Percentiles rank a stretch among this genome's conserved stretches.
phyloP scores from a whole-genome alignment of 2,797 vertebrate genomes.

The Phylloscopus collybita region DNA sequence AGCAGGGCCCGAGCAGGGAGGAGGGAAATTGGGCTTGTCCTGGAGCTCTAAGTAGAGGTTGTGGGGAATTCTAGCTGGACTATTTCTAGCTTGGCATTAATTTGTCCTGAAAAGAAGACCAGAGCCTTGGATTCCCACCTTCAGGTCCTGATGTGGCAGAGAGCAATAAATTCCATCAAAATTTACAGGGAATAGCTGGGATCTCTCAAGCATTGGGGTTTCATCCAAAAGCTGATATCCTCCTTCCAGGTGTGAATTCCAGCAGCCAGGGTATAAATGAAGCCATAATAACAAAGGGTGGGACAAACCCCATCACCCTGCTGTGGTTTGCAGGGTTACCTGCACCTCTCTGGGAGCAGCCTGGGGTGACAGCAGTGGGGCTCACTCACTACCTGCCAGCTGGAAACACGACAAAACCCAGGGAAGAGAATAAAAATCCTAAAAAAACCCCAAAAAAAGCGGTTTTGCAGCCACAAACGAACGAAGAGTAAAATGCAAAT shows the following conservation, averaged over 20 bases:
- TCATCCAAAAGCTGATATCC: not conserved
- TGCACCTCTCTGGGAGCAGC: not conserved
- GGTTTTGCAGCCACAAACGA: not conserved
- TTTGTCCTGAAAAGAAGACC: not conserved
- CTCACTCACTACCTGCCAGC: not conserved
- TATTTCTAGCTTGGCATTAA: not conserved
- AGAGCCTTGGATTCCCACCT: not conserved
- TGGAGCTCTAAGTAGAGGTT: not conserved
- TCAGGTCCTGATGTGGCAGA: fast-evolving
- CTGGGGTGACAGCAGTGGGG: not conserved
- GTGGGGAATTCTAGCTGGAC: not conserved
- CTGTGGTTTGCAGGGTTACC: not conserved
- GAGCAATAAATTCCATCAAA: not conserved
- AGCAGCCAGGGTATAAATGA: not conserved
- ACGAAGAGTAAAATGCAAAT: slow-evolving; percentile 1
- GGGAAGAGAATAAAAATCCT: not conserved
- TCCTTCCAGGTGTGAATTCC: not conserved
- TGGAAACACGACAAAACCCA: not conserved
- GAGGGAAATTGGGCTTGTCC: not conserved
- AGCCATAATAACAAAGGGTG: not conserved
- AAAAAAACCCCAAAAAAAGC: fast-evolving
- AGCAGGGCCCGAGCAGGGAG: not conserved
- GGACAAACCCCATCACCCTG: not conserved
- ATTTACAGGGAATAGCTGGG: not conserved
- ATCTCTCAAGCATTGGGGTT: not conserved